phyloP scores from a whole-genome alignment of 1,140 invertebrate species.

The Drosophila subpulchrella region DNA sequence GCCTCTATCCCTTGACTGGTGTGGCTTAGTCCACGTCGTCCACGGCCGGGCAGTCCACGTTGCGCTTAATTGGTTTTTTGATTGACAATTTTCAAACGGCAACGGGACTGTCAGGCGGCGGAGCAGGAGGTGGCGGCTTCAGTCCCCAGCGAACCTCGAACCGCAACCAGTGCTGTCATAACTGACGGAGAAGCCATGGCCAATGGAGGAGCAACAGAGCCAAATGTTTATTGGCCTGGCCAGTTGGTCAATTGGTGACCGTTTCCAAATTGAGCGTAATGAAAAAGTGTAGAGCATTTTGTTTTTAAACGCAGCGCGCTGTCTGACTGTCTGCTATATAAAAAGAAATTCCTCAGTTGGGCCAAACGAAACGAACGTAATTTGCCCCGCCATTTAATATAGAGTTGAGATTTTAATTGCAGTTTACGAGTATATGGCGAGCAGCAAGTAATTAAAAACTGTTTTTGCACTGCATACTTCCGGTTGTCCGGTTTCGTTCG shows the following conservation, averaged over 20 bases:
- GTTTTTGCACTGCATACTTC: conserved; percentile 34
- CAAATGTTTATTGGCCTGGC: conserved; percentile 66
- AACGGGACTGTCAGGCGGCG: conserved; percentile 13
- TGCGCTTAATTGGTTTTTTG: conserved; percentile 84
- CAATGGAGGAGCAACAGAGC: conserved; percentile 21
- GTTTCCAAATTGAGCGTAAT: conserved; percentile 41
- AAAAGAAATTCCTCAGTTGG: conserved; percentile 53
- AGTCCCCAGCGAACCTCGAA: neutral
- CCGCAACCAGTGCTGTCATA: conserved; percentile 54
- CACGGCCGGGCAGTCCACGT: conserved; percentile 33
- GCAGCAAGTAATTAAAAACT: conserved; percentile 67
- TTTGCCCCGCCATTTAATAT: conserved; percentile 61
- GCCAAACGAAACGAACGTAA: conserved; percentile 32
- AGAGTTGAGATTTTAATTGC: conserved; percentile 72
- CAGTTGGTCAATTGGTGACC: conserved; percentile 25
- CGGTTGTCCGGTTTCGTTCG: conserved; percentile 26
- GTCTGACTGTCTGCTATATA: conserved; percentile 3
- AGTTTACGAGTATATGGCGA: conserved; percentile 48
- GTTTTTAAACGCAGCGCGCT: conserved; percentile 35
- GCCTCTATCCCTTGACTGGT: conserved; percentile 8
- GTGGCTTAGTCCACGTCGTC: conserved; percentile 24
- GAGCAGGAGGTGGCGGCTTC: neutral
- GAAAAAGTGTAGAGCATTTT: conserved; percentile 44
- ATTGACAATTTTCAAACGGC: conserved; percentile 80
- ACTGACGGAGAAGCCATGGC: conserved; percentile 46